A percentile compares a stretch with the other conserved stretches of the same genome.
phyloP scores from a whole-genome alignment of 1,140 invertebrate species.

The Drosophila insularis region DNA sequence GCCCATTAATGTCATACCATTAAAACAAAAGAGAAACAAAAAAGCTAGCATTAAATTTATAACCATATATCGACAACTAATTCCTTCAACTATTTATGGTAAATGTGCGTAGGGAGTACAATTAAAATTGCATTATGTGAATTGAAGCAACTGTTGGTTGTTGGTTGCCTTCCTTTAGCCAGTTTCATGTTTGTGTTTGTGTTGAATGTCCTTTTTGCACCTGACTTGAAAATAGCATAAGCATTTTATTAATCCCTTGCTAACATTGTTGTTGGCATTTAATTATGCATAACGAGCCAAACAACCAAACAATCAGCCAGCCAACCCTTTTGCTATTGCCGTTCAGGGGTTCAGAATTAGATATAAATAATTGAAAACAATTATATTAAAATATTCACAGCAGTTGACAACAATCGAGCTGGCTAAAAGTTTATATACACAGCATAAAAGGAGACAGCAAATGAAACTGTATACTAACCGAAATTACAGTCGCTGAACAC shows the following conservation, averaged over 20 bases:
- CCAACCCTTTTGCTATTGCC: constrained; percentile 21
- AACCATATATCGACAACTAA: neutral
- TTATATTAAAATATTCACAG: constrained; percentile 55
- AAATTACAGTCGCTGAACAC: constrained; percentile 16
- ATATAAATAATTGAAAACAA: constrained; percentile 70
- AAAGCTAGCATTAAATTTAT: neutral
- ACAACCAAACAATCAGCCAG: constrained; percentile 23
- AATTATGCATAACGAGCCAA: constrained; percentile 65
- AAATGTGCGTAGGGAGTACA: constrained; percentile 34
- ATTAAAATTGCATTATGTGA: constrained; percentile 71
- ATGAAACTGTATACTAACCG: constrained; percentile 32
- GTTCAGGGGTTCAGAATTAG: constrained; percentile 32
- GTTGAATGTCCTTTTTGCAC: constrained; percentile 32
- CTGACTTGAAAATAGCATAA: constrained; percentile 37
- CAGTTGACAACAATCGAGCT: constrained; percentile 31
- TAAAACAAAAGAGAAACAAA: neutral
- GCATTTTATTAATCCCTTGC: constrained; percentile 59
- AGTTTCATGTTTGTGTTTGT: constrained; percentile 18
- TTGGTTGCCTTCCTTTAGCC: neutral
- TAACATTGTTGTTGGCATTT: constrained; percentile 46
- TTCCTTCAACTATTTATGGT: constrained; percentile 6
- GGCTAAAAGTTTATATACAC: constrained; percentile 10
- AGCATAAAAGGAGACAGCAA: constrained; percentile 14
- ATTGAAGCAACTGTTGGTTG: constrained; percentile 28
- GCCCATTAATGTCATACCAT: neutral